Base-by-base conservation (phyloP, 2,888 invertebrate species). In the Entomobrya multifasciata region DNA sequence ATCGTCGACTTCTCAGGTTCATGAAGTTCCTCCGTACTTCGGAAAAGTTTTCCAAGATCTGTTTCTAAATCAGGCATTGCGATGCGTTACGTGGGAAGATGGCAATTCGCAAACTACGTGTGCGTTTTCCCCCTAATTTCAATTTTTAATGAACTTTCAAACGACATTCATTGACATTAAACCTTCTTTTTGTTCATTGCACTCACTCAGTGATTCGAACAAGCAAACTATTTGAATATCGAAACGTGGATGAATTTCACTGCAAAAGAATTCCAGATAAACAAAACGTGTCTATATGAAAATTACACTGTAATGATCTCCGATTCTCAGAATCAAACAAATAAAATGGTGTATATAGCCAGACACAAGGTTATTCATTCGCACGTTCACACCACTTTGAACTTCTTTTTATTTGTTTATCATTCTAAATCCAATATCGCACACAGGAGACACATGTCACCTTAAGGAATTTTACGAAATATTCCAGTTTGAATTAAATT, bases 1-100 rank as follows among this genome's bases (percentile, higher is more conserved):
- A 90, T 82, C 25, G 72, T 74, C n/a, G 88, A 87, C 47, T 76
- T 87, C 55, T 90, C 91, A 0, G 88, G 87, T 13, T 88, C 87
- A 6, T 79, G 52, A 49, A 90, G 78, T 79, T 91, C 91, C 25
- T 90, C 90, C 10, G 89, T 88, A 11, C 89, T 85, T 20, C 76
- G 65, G 65, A 91, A 91, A 55, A 91, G 86, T 76, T 91, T 90
- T 8, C 81, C 52, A 13, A 88, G 65, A 81, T 88, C 81, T 25
- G 62, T 74, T 15, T 89, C 87, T 49, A 83, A 81, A 76, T 87
- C 88, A 15, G 88, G 89, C 89, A 89, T 89, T 70, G 57, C n/a
- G n/a, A n/a, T n/a, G n/a, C n/a, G n/a, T n/a, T 89, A 36, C 8
- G 36, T 36, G 36, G 36, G 36, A 6, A 8, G 4, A 36, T 36